phyloP scores from a whole-genome alignment of 2,797 vertebrate species.

The Tauraco hartlaubi region DNA sequence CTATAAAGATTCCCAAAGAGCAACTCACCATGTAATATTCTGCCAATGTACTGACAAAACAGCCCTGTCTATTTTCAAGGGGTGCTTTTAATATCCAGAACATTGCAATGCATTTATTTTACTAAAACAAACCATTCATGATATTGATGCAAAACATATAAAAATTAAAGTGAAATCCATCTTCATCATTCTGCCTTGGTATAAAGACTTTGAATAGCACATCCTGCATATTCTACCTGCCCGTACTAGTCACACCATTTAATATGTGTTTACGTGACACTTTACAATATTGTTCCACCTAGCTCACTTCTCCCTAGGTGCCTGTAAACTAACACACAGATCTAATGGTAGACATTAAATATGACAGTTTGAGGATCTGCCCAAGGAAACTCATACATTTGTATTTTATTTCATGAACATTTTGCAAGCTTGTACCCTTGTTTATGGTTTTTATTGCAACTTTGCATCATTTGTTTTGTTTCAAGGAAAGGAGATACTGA shows the following conservation, averaged over 20 bases:
- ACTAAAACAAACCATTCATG: neutral
- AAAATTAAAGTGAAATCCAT: neutral
- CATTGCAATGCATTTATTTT: neutral
- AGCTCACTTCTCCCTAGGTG: neutral
- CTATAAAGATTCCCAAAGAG: neutral
- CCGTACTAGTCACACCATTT: neutral
- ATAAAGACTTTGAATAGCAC: neutral
- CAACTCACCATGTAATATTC: neutral
- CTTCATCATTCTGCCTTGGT: neutral
- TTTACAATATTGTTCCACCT: neutral
- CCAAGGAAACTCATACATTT: conserved; percentile 14
- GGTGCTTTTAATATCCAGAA: neutral
- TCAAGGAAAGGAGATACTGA: conserved; percentile 13
- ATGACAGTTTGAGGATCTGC: neutral
- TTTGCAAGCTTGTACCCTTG: neutral
- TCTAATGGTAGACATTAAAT: conserved; percentile 5
- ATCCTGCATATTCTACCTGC: neutral
- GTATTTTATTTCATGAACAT: conserved; percentile 25
- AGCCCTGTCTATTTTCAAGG: neutral
- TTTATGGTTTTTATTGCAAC: conserved; percentile 19
- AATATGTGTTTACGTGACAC: neutral
- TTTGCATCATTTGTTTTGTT: neutral
- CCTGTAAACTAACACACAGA: conserved; percentile 1
- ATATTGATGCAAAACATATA: neutral
- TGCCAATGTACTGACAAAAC: neutral